Base-by-base conservation (phyloP, 2,888 invertebrate species). In the Eilema sororculum region DNA sequence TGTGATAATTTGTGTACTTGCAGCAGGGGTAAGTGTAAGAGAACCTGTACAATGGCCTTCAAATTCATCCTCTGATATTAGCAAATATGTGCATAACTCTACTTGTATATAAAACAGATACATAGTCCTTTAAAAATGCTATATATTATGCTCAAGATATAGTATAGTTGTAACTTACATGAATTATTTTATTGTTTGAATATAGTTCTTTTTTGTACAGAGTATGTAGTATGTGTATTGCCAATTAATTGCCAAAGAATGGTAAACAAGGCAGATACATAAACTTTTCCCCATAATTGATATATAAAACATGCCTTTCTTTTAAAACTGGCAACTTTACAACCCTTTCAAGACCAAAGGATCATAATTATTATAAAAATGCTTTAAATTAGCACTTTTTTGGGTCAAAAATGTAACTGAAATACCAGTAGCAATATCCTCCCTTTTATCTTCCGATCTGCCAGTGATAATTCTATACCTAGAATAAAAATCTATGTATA, bases 1-100 rank as follows among this genome's bases (percentile, higher is more conserved):
- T 82, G 81, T 87, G 81, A 81, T 70, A 61, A 84, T 76, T 86
- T 85, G 83, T 84, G 75, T 74, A 77, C 72, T 85, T 85, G 73
- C 84, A 84, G 83, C 73, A 66, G 69, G 61, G 89, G 89, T 87
- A 85, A 88, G 87, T 86, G 65, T 60, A 28, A 59, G 13, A 68
- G 64, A 52, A 41, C 37, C 59, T 65, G 59, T 67, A 74, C 72
- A 67, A 77, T 69, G 12, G 12, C 72, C 72, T 75, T 72, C 74
- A 63, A n/a, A 20, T 24, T 65, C 24, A 63, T 30, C 24, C 24
- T 13, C 24, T 16, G 9, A 33, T 22, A 61, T 30, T 61, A 13
- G 33, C 22, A n/a, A 33, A 6, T 61, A 13, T 33, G 2, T 41
- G 41, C 3, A 28, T 41, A 41, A 16, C 20, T 46, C 46, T 46